A percentile compares a stretch with the other conserved stretches of the same genome.
These are phyloP conservation scores for Pseudochirops cupreus DNA, from an alignment of 2,797 vertebrate genomes.

Conservation along the genomic window DNA sequence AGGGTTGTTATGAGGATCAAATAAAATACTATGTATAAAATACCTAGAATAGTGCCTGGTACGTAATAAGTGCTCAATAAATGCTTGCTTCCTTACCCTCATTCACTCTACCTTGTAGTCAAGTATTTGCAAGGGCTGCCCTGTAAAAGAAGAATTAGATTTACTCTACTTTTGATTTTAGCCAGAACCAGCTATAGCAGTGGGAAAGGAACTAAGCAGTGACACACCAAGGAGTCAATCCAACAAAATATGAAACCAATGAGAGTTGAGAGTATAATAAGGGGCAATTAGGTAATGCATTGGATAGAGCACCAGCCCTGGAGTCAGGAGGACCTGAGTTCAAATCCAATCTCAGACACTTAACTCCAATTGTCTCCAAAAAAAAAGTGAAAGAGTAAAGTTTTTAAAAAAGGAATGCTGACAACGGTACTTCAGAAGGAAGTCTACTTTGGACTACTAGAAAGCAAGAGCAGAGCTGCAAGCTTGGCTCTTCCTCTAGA, in stretches of 20 bases:
- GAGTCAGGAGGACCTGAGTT: neutral
- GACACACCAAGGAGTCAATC: neutral
- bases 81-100: neutral
- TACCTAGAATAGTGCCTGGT: neutral
- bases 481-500: neutral
- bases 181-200: neutral
- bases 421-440: neutral
- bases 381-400: neutral
- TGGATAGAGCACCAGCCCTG: neutral
- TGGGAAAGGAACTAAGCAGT: neutral
- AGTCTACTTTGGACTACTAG: neutral
- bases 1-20: neutral
- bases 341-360: neutral
- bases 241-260: neutral
- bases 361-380: neutral
- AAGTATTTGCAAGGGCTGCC: neutral
- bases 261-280: neutral
- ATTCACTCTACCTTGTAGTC: neutral
- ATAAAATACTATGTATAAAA: neutral
- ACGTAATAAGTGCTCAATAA: neutral
- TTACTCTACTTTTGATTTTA: neutral
- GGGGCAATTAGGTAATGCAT: neutral
- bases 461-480: neutral
- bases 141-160: neutral
- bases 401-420: neutral